Evolutionary conservation across 2,797 vertebrate genomes (phyloP).

Genomic region (Protosalanx chinensis): DNA sequence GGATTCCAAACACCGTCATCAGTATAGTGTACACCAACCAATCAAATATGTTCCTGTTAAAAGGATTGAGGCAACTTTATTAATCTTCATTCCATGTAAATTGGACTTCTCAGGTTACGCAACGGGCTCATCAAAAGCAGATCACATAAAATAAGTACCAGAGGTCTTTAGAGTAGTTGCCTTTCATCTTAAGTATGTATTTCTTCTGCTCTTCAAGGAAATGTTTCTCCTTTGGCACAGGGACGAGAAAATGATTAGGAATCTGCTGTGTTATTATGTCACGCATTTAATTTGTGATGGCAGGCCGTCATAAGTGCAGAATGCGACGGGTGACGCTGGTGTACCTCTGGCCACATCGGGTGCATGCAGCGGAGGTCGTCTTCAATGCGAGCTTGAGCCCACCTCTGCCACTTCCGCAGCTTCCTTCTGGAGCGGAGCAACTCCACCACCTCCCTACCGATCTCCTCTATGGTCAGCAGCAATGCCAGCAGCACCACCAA

Average conservation of each 20-base stretch:
- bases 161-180: conserved; percentile 55
- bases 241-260: neutral
- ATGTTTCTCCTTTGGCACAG: conserved; percentile 53
- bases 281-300: neutral
- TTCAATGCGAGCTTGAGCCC: conserved; percentile 47
- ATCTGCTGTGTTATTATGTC: neutral
- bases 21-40: conserved; percentile 68
- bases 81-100: neutral
- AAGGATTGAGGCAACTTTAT: neutral
- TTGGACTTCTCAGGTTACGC: too few species aligned
- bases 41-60: conserved; percentile 68
- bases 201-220: conserved; percentile 58
- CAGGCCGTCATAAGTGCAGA: too few species aligned
- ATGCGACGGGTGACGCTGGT: neutral
- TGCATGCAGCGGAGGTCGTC: conserved; percentile 59
- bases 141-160: conserved; percentile 50
- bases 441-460: conserved; percentile 63
- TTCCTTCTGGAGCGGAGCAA: conserved; percentile 51
- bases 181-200: conserved; percentile 50
- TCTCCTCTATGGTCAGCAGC: conserved; percentile 55
- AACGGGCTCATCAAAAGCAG: too few species aligned
- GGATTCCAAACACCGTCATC: conserved; percentile 51
- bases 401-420: conserved; percentile 46
- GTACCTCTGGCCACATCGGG: conserved; percentile 73
- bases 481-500: conserved; percentile 56